These are phyloP conservation scores for Drosophila seclusa DNA, from an alignment of 2,888 invertebrate species.

Conservation along the genomic window DNA sequence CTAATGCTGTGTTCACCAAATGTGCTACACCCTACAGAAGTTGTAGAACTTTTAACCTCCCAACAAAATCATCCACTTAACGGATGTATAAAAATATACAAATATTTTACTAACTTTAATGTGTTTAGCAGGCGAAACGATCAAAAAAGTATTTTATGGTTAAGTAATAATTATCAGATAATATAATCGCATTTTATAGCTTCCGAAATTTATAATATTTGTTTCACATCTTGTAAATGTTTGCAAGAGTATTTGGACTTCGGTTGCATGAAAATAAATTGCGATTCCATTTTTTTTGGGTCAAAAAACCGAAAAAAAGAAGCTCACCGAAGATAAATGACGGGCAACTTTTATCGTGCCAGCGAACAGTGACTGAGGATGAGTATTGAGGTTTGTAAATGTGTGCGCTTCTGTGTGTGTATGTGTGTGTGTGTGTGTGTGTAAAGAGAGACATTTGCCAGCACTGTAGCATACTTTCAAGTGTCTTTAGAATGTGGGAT, in stretches of 20 bases:
- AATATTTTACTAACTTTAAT: not conserved
- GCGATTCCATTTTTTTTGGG: conserved; percentile 18
- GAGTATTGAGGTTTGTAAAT: conserved; percentile 30
- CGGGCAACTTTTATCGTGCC: conserved; percentile 60
- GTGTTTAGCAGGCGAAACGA: not conserved
- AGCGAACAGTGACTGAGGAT: conserved; percentile 32
- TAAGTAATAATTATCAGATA: not conserved
- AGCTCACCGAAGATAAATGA: conserved; percentile 69
- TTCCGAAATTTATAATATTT: not conserved
- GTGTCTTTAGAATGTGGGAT: conserved; percentile 69
- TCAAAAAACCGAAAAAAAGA: conserved; percentile 28
- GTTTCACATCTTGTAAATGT: not conserved
- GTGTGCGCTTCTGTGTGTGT: conserved; percentile 1
- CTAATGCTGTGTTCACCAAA: not conserved
- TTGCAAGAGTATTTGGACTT: conserved; percentile 3
- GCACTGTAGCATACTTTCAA: conserved; percentile 78
- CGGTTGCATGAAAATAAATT: not conserved
- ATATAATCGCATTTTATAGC: not conserved
- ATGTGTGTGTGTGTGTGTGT: conserved; percentile 12
- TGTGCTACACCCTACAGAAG: not conserved
- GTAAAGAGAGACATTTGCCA: conserved; percentile 60
- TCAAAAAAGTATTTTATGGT: not conserved
- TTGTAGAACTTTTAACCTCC: not conserved
- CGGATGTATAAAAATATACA: not conserved
- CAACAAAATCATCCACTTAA: not conserved